phyloP scores from a whole-genome alignment of 2,888 invertebrate genomes.

The Orchesellides sinensis region DNA sequence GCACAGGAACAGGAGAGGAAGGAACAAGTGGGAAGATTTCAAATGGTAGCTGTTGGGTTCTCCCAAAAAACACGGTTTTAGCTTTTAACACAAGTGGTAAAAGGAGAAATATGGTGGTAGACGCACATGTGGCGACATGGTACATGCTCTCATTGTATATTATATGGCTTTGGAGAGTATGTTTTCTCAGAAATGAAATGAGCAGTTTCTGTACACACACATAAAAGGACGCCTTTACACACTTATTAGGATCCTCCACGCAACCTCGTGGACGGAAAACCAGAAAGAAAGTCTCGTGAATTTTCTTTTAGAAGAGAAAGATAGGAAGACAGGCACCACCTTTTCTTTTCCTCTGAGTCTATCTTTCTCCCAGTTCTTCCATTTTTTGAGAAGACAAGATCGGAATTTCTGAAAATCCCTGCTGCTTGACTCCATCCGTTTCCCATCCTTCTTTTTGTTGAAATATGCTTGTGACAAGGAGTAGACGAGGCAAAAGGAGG shows the following conservation, averaged over 20 bases:
- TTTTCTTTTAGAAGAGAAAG: not conserved
- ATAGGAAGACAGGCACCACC: constrained; percentile 22
- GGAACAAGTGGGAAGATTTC: constrained; percentile 32
- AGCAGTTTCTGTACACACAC: no score
- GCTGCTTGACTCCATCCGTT: constrained; percentile 63
- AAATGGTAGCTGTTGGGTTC: not conserved
- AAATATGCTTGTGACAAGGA: constrained; percentile 55
- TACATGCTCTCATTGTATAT: not conserved
- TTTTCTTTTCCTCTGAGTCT: constrained; percentile 20
- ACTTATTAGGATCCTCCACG: not conserved
- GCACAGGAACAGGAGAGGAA: constrained; percentile 7
- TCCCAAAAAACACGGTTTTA: not conserved
- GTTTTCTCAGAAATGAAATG: not conserved
- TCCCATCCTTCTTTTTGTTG: constrained; percentile 55
- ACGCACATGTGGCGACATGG: no score
- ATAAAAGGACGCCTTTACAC: not conserved
- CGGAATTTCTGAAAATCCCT: constrained; percentile 54
- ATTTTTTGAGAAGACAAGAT: constrained; percentile 56
- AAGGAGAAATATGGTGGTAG: no score
- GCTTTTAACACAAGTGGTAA: no score
- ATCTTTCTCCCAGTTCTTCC: constrained; percentile 3
- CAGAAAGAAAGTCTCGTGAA: constrained; percentile 11
- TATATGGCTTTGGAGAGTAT: not conserved
- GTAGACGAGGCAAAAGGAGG: constrained; percentile 10
- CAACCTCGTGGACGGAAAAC: not conserved